Base-by-base conservation (phyloP, 2,797 vertebrate species). In the Echeneis naucrates region DNA sequence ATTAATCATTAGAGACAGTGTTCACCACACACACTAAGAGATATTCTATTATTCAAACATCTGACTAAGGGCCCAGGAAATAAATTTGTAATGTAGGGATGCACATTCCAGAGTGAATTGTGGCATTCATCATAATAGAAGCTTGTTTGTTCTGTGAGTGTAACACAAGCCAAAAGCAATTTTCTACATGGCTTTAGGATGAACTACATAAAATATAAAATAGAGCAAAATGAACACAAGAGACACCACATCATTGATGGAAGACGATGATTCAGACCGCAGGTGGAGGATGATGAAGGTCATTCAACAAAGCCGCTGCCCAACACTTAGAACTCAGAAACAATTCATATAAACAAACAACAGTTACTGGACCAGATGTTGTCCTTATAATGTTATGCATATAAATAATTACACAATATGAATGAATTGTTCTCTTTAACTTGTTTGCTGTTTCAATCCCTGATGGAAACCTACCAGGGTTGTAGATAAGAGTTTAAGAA, bases 341-440 rank as follows among this genome's bases (percentile, higher is more conserved):
- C 17, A 27, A 26, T 23, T 19, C 48, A 33, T 14, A 13, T 7
- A 11, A 33, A 8, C 8, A 47, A 23, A 21, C 32, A 26, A 35
- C 6, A 19, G 30, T 42, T 40, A 38, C 33, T 63, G 30, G 30
- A 30, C 30, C 30, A 30, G 30, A 30, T 30, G 35, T 38, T 13
- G 40, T 17, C 23, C 23, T 10, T 16, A n/a, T 17, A 48, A 72
- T 57, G 26, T 26, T 17, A 27, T n/a, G 13, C 14, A 45, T 59
- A 10, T n/a, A 24, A 52, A 35, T 23, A 69, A 5, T n/a, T n/a
- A n/a, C n/a, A n/a, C n/a, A n/a, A 17, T 30, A 37, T 16, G 30
- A n/a, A 37, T 64, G 47, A 58, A 64, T 76, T 53, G 64, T 44
- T 63, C 52, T 45, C 23, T 45, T 42, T 76, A 37, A 63, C 7